A percentile compares a stretch with the other conserved stretches of the same genome.
These are phyloP conservation scores for Haliclona indistincta DNA, from an alignment of 37 sponge, comb jelly and placozoan species.

Conservation along the genomic window DNA sequence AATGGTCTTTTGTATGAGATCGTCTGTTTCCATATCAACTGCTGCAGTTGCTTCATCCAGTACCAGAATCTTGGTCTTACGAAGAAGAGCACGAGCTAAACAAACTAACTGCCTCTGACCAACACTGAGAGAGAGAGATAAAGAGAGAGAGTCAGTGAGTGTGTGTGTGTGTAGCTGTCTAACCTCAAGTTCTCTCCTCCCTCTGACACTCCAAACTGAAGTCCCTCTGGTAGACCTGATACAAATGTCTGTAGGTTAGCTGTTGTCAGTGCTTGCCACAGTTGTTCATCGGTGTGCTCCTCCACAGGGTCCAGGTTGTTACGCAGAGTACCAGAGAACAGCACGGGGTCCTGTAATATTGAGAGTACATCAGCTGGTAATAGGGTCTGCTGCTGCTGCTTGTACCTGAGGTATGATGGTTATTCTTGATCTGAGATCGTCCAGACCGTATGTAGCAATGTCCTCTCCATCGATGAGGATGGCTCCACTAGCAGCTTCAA, in stretches of 20 bases:
- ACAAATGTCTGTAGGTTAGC: conserved; percentile 83
- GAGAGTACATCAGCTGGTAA: neutral
- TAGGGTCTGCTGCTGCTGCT: neutral
- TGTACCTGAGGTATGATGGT: conserved; percentile 94
- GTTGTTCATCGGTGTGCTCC: conserved; percentile 66
- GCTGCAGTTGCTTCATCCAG: conserved; percentile 99
- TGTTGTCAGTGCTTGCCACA: conserved; percentile 87
- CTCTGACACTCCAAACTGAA: conserved; percentile 77
- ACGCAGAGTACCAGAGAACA: conserved; percentile 88
- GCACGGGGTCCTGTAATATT: conserved; percentile 80
- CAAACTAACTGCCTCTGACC: conserved; percentile 98
- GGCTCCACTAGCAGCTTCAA: conserved; percentile 83
- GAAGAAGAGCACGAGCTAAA: conserved; percentile 93
- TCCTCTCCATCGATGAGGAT: conserved; percentile 79
- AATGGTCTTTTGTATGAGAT: conserved; percentile 95
- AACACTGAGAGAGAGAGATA: conserved; percentile 75
- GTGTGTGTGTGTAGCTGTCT: neutral
- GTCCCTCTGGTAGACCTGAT: conserved; percentile 43
- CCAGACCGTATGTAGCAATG: conserved; percentile 75
- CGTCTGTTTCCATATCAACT: conserved; percentile 98
- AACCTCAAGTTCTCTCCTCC: conserved; percentile 95
- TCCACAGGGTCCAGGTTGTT: conserved; percentile 92
- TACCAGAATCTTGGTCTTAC: conserved; percentile 93
- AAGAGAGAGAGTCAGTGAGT: neutral
- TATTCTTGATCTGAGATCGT: conserved; percentile 84